These are phyloP conservation scores for Thymallus thymallus DNA, from an alignment of 2,113 vertebrate species.

Conservation along the genomic window DNA sequence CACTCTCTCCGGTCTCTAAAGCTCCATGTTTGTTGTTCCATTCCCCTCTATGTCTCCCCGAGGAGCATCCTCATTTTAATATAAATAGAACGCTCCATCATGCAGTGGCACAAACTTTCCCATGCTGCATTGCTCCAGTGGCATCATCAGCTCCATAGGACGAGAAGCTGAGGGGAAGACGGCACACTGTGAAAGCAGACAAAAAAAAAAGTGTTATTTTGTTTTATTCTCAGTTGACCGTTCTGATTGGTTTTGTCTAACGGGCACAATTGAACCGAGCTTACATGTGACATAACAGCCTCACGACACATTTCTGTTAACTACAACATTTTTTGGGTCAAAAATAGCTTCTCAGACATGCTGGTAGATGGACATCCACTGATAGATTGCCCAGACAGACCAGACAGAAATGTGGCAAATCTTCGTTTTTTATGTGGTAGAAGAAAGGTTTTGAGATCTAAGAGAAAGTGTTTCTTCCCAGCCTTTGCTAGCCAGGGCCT, in stretches of 20 bases:
- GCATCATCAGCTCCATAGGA: slow-evolving; percentile 73
- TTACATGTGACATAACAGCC: not conserved
- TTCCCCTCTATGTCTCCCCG: slow-evolving; percentile 90
- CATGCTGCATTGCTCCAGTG: slow-evolving; percentile 68
- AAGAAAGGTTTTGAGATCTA: slow-evolving; percentile 60
- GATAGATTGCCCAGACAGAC: not conserved
- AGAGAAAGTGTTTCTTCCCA: slow-evolving; percentile 61
- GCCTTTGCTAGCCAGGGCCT: slow-evolving; percentile 12
- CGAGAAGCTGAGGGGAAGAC: slow-evolving; percentile 13
- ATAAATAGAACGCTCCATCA: slow-evolving; percentile 99
- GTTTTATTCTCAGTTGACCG: slow-evolving; percentile 43
- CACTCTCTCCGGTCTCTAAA: slow-evolving; percentile 75
- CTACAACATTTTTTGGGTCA: too few species aligned
- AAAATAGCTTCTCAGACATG: too few species aligned
- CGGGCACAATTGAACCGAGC: not conserved
- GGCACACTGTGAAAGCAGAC: slow-evolving; percentile 1
- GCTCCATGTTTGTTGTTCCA: slow-evolving; percentile 88
- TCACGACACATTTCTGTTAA: not conserved
- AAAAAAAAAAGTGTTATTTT: slow-evolving; percentile 22
- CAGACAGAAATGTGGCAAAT: slow-evolving; percentile 44
- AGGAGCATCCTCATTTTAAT: slow-evolving; percentile 98
- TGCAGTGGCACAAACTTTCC: slow-evolving; percentile 80
- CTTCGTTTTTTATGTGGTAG: slow-evolving; percentile 53
- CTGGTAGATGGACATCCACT: too few species aligned
- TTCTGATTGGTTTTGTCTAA: slow-evolving; percentile 38